These are phyloP conservation scores for Cerceris ruficornis DNA, from an alignment of 2,888 invertebrate species.

Conservation along the genomic window DNA sequence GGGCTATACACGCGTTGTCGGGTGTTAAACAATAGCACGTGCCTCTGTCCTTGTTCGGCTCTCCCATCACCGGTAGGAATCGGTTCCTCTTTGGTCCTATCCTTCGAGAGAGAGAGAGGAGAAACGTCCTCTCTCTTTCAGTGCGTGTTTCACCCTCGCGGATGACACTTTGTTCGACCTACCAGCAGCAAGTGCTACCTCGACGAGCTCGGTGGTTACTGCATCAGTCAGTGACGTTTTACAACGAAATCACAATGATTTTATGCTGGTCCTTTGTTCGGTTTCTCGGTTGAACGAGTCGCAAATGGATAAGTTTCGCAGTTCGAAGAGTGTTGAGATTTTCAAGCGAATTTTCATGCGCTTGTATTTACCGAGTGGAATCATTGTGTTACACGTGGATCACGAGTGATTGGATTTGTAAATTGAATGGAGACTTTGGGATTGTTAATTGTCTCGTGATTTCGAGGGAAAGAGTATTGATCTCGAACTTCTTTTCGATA, in stretches of 20 bases:
- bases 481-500: neutral
- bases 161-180: conserved; percentile 66
- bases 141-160: conserved; percentile 70
- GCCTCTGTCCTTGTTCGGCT: conserved; percentile 45
- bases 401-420: no score
- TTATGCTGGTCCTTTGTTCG: no score
- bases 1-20: conserved; percentile 45
- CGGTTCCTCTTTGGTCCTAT: conserved; percentile 55
- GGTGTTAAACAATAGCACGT: conserved; percentile 57
- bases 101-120: conserved; percentile 52
- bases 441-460: neutral
- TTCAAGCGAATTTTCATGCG: no score
- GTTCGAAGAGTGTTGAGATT: no score
- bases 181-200: conserved; percentile 26
- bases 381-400: no score
- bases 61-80: conserved; percentile 38
- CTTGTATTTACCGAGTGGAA: no score
- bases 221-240: no score
- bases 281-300: no score
- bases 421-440: neutral
- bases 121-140: conserved; percentile 56
- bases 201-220: neutral
- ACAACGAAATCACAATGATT: no score
- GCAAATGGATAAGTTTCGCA: no score
- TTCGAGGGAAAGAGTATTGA: neutral